Evolutionary conservation across 2,888 invertebrate species (phyloP).

Genomic region (Cyaniris semiargus): DNA sequence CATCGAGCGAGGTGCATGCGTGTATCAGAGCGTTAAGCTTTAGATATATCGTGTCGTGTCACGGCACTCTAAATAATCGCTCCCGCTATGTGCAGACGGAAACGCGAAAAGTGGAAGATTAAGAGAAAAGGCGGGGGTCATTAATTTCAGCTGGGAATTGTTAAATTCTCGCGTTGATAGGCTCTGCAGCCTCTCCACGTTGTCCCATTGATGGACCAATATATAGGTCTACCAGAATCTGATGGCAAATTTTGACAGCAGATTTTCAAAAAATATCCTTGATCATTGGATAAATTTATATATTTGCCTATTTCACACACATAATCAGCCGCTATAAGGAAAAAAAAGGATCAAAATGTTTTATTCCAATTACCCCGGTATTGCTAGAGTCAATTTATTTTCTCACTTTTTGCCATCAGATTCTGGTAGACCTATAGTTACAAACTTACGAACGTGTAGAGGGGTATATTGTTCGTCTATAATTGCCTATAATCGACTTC

Average conservation of each 20-base stretch:
- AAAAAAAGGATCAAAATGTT: too few species aligned
- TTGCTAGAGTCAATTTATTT: too few species aligned
- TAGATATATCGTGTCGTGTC: background rate
- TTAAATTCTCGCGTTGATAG: background rate
- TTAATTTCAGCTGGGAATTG: background rate
- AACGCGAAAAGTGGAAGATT: constrained; percentile 15
- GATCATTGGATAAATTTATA: too few species aligned
- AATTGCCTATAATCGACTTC: background rate
- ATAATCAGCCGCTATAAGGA: too few species aligned
- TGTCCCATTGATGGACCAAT: background rate
- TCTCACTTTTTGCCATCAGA: too few species aligned
- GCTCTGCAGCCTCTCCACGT: background rate
- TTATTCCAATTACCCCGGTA: too few species aligned
- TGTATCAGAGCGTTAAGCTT: background rate
- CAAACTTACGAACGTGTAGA: background rate
- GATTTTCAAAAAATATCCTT: too few species aligned
- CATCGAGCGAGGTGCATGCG: background rate
- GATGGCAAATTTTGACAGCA: too few species aligned
- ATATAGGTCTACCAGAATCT: too few species aligned
- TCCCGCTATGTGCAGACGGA: background rate
- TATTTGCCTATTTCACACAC: too few species aligned
- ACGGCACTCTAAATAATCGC: background rate
- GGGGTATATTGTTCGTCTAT: background rate
- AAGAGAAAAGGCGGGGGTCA: background rate
- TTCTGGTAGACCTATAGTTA: too few species aligned